phyloP scores from a whole-genome alignment of 1,140 invertebrate species.

The Mylabris phalerata region DNA sequence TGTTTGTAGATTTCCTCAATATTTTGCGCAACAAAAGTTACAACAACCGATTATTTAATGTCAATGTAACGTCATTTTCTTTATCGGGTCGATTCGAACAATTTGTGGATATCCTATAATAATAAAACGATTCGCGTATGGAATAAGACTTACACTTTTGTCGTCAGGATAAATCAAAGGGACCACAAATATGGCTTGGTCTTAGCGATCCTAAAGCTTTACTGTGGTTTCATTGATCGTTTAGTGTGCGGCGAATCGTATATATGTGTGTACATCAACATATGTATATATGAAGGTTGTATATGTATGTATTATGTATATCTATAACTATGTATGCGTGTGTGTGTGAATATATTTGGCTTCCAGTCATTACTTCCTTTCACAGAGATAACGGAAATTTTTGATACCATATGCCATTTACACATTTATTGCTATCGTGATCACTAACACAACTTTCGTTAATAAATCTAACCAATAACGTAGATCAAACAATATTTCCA shows the following conservation, averaged over 20 bases:
- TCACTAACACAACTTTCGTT: too few species aligned
- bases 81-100: conserved; percentile 16
- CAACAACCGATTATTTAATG: conserved; percentile 15
- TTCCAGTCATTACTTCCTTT: neutral
- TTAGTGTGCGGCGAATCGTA: conserved; percentile 17
- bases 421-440: too few species aligned
- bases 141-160: conserved; percentile 18
- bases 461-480: too few species aligned
- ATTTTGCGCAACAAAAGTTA: conserved; percentile 11
- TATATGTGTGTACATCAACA: neutral
- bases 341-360: neutral
- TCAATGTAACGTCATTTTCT: conserved; percentile 14
- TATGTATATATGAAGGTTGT: neutral
- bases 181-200: conserved; percentile 12
- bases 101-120: conserved; percentile 21
- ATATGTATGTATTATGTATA: neutral
- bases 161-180: conserved; percentile 20
- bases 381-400: neutral
- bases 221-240: conserved; percentile 15
- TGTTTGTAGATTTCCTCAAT: too few species aligned
- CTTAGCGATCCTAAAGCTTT: conserved; percentile 7
- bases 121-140: conserved; percentile 18
- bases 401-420: too few species aligned
- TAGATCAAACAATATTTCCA: too few species aligned
- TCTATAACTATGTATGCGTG: neutral